Evolutionary conservation across 2,888 invertebrate species (phyloP).

Genomic region (Hirudinaria manillensis): DNA sequence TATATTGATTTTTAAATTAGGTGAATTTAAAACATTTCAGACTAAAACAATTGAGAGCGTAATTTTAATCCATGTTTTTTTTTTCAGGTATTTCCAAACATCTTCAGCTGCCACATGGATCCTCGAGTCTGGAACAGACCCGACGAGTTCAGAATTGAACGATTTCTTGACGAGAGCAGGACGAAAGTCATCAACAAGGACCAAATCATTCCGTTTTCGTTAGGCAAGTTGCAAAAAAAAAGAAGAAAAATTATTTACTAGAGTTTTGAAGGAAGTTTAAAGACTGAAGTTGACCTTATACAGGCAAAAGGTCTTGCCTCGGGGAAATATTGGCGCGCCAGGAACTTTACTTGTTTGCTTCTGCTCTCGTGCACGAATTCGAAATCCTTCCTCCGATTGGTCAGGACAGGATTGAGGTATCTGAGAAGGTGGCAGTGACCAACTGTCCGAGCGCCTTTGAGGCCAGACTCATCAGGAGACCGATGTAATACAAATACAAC

Average conservation of each 20-base stretch:
- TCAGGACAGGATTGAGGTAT: not conserved
- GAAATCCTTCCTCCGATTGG: conserved; percentile 21
- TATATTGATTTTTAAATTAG: too few species aligned
- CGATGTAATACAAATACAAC: too few species aligned
- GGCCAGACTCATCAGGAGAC: not conserved
- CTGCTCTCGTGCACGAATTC: conserved; percentile 12
- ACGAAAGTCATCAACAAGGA: conserved; percentile 31
- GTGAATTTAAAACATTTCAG: too few species aligned
- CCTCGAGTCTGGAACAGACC: conserved; percentile 23
- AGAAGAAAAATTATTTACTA: not conserved
- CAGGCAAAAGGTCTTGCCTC: conserved; percentile 24
- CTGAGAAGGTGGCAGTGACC: not conserved
- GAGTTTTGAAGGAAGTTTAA: not conserved
- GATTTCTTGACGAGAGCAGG: conserved; percentile 29
- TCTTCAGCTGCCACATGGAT: conserved; percentile 31
- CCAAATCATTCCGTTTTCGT: conserved; percentile 30
- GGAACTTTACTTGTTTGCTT: conserved; percentile 21
- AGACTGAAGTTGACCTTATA: not conserved
- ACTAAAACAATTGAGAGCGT: too few species aligned
- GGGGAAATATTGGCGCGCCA: conserved; percentile 23
- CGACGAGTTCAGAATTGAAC: conserved; percentile 23
- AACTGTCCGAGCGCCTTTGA: not conserved
- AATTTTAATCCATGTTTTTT: too few species aligned
- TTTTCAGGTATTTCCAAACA: not conserved
- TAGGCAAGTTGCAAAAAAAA: conserved; percentile 17